These are phyloP conservation scores for Egretta garzetta DNA, from an alignment of 2,113 vertebrate genomes.

Conservation along the genomic window DNA sequence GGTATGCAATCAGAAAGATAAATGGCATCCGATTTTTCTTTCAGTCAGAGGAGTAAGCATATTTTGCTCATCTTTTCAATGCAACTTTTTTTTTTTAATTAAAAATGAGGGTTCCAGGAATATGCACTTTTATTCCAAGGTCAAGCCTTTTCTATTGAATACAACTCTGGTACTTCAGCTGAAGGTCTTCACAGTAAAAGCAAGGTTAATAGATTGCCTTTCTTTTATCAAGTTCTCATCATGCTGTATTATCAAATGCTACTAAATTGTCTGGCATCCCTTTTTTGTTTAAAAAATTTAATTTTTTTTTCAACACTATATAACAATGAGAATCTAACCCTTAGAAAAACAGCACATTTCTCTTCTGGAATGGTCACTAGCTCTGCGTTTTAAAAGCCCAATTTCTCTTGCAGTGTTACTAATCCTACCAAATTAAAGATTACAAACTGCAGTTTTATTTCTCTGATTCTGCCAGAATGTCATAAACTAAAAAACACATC, in stretches of 20 bases:
- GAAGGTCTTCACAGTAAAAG: constrained; percentile 87
- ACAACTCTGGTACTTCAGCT: constrained; percentile 81
- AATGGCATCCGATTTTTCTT: constrained; percentile 20
- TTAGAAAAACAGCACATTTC: constrained; percentile 53
- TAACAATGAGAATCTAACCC: constrained; percentile 68
- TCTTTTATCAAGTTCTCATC: constrained; percentile 80
- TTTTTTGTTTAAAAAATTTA: not conserved
- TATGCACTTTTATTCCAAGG: constrained; percentile 75
- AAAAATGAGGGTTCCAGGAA: constrained; percentile 75
- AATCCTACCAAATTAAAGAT: not conserved
- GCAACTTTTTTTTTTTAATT: constrained; percentile 74
- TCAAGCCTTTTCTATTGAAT: constrained; percentile 80
- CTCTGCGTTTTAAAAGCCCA: not conserved
- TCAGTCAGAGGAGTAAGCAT: not conserved
- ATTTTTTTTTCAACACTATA: not conserved
- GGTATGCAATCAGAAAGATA: constrained; percentile 26
- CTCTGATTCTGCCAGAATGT: not conserved
- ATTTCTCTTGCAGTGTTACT: not conserved
- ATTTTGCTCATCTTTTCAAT: constrained; percentile 71
- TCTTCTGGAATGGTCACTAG: not conserved
- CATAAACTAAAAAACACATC: not conserved
- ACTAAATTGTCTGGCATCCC: constrained; percentile 61
- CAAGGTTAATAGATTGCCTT: constrained; percentile 86
- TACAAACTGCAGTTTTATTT: not conserved
- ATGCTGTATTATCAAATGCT: constrained; percentile 79